Base-by-base conservation (phyloP, 2,113 vertebrate genomes). In the Silurus meridionalis region DNA sequence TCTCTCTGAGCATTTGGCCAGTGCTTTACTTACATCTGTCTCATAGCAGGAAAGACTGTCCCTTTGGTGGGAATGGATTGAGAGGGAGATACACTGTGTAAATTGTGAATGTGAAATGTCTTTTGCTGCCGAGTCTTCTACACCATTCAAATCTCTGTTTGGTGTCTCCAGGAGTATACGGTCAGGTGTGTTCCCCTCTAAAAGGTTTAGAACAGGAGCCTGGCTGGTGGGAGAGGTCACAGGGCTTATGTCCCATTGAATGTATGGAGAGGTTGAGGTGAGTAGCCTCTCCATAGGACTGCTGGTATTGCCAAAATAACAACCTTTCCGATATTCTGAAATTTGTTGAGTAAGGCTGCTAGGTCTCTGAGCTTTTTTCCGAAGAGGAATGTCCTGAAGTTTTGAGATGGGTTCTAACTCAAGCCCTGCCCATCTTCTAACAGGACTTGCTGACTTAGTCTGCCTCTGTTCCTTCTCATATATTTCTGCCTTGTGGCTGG, bases 201-300 rank as follows among this genome's bases (percentile, higher is more conserved):
- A 25, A 37, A 86, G 90, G 72, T 84, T 93, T 37, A 88, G 91
- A 9, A 82, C 88, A 69, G 94, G 93, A 72, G 95, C 84, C 61
- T 94, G 92, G 86, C 85, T 93, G 63, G 93, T 93, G 61, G 90
- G 69, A 0, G 94, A 94, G 2, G 89, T 92, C 19, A 96, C 94
- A 1, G 95, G 95, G 82, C 95, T 96, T 17, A 95, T 92, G 86
- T 96, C 94, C 95, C 95, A 96, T 14, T 94, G 92, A 53, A 95
- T 93, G 61, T 83, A 89, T 64, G 92, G 83, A 1, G 91, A 60
- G 48, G 92, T 83, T 7, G 82, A 82, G 13, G 86, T 79, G 52
- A 85, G 82, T 74, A 90, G 87, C 14, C 90, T 90, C 63, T 93
- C 93, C 92, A 94, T 90, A 5, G 95, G 95, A 86, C 95, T 96